These are phyloP conservation scores for Pipistrellus nathusii DNA, from an alignment of 2,797 vertebrate genomes.

Conservation along the genomic window DNA sequence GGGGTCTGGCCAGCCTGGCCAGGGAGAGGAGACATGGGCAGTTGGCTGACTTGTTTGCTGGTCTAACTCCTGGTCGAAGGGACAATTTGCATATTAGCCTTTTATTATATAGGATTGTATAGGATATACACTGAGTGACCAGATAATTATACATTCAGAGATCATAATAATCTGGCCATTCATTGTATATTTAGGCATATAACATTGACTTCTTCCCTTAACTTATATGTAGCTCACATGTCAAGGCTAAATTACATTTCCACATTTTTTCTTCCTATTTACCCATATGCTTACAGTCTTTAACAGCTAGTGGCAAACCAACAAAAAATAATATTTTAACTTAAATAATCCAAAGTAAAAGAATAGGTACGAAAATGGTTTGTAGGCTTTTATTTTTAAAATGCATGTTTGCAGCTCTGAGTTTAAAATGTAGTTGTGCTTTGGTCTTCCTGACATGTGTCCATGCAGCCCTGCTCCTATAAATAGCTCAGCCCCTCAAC, in stretches of 20 bases:
- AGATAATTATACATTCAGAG: no score
- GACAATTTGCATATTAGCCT: no score
- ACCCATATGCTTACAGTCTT: neutral
- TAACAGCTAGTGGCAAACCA: slow-evolving; percentile 26
- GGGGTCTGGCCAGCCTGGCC: no score
- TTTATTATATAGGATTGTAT: no score
- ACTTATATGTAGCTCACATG: neutral
- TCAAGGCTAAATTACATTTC: slow-evolving; percentile 22
- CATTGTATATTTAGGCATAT: neutral
- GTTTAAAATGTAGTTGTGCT: neutral
- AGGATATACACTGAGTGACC: no score
- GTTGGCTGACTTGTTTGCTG: no score
- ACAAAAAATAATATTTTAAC: slow-evolving; percentile 42
- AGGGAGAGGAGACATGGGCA: no score
- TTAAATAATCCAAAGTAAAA: slow-evolving; percentile 36
- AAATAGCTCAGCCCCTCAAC: neutral
- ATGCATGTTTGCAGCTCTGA: neutral
- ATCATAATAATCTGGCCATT: no score
- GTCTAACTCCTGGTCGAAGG: no score
- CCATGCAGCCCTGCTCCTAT: neutral
- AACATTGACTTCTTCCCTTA: neutral
- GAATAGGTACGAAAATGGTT: neutral
- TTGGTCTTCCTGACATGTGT: neutral
- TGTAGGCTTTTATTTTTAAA: neutral
- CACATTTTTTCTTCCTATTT: neutral